Percentiles rank a stretch among this genome's conserved stretches.
These are phyloP conservation scores for Dryobota labecula DNA, from an alignment of 2,888 invertebrate genomes.

Conservation along the genomic window DNA sequence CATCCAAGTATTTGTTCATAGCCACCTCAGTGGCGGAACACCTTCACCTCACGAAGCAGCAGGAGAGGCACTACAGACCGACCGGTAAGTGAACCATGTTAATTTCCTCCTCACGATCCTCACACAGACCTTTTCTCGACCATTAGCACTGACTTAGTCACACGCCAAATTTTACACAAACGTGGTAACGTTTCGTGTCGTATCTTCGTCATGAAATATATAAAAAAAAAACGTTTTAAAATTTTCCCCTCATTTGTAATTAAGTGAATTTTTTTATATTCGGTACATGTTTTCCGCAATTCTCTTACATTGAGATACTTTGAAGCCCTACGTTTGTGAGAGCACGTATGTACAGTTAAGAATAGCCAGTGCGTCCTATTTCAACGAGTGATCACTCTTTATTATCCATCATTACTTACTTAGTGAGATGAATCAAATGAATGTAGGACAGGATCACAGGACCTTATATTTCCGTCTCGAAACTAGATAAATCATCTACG, in stretches of 20 bases:
- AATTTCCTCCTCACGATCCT: constrained; percentile 72
- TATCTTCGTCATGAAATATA: constrained; percentile 27
- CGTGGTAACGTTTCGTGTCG: constrained; percentile 40
- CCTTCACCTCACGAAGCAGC: constrained; percentile 68
- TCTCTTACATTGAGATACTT: constrained; percentile 23
- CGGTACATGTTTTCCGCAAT: constrained; percentile 16
- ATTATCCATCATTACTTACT: constrained; percentile 71
- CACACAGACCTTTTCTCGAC: constrained; percentile 46
- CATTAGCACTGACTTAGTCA: constrained; percentile 67
- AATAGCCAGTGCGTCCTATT: constrained; percentile 64
- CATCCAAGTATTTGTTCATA: constrained; percentile 82
- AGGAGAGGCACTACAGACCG: constrained; percentile 78
- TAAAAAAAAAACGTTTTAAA: constrained; percentile 14
- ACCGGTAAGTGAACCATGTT: constrained; percentile 80
- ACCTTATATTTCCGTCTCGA: constrained; percentile 56
- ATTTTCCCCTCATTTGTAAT: constrained; percentile 26
- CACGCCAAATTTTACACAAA: constrained; percentile 62
- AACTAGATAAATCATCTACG: constrained; percentile 30
- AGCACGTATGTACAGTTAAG: constrained; percentile 39
- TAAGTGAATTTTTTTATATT: constrained; percentile 28
- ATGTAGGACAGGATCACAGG: constrained; percentile 59
- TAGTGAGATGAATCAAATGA: constrained; percentile 64
- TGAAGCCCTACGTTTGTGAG: constrained; percentile 21
- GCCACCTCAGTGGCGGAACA: constrained; percentile 88
- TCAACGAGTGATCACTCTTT: constrained; percentile 60